A percentile compares a stretch with the other conserved stretches of the same genome.
Evolutionary conservation across 2,113 vertebrate genomes (phyloP).

Genomic region (Aplodontia rufa): DNA sequence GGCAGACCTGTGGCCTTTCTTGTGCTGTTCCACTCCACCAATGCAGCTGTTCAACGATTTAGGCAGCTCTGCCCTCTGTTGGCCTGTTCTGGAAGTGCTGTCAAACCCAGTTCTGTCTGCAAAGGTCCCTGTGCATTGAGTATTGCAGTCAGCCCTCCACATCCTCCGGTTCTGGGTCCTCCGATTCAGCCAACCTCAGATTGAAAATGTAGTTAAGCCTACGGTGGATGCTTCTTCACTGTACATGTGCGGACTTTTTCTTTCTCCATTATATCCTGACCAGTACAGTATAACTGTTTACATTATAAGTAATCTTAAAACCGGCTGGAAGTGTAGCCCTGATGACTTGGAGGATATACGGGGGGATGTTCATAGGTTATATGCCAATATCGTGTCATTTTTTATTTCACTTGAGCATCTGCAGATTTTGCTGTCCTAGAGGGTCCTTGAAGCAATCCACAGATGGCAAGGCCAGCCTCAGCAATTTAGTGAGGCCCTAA

Average conservation of each 20-base stretch:
- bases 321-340: too few species aligned
- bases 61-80: constrained; percentile 47
- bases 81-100: constrained; percentile 34
- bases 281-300: neutral
- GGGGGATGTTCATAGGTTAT: neutral
- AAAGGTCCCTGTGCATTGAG: neutral
- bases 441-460: neutral
- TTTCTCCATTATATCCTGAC: neutral
- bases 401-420: neutral
- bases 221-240: neutral
- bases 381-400: neutral
- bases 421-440: neutral
- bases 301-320: neutral
- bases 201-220: neutral
- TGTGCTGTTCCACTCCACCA: neutral
- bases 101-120: neutral
- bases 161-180: neutral
- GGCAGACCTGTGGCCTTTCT: neutral
- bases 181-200: neutral
- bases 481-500: too few species aligned
- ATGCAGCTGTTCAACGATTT: neutral
- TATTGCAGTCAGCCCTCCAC: neutral
- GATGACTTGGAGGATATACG: neutral
- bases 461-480: neutral
- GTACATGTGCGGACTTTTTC: neutral